Conservation (phyloP, 2,797 vertebrate genomes). For the Crenuchus spilurus region DNA sequence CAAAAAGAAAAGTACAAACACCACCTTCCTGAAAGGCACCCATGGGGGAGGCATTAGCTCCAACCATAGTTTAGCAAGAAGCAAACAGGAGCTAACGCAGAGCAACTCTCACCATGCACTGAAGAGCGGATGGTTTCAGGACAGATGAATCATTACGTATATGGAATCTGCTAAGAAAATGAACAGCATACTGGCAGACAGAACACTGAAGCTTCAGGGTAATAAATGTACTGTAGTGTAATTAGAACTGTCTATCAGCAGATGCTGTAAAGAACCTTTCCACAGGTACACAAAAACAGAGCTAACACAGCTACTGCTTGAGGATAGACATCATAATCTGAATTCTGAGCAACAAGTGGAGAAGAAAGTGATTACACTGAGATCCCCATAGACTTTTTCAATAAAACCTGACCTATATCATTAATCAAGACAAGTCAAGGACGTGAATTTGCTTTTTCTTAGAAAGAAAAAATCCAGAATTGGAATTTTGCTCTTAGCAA, state of each 20-base stretch:
- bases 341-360: not conserved
- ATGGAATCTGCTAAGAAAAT: not conserved
- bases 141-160: not conserved
- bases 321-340: not conserved
- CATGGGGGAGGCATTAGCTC: conserved; percentile 48
- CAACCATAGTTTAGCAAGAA: not conserved
- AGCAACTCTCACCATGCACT: not conserved
- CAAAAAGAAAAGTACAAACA: not conserved
- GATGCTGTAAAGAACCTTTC: not conserved
- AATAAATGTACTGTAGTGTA: not conserved
- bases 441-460: not conserved
- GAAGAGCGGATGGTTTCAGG: not conserved
- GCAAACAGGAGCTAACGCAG: not conserved
- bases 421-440: not conserved
- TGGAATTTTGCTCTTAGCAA: no score
- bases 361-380: not conserved
- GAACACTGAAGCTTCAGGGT: not conserved
- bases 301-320: not conserved
- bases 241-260: not conserved
- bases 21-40: conserved; percentile 32
- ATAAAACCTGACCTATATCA: not conserved
- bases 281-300: not conserved
- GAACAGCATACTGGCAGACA: not conserved
- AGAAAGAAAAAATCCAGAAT: no score
- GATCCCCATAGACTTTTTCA: not conserved